Base-by-base conservation (phyloP, 2,888 invertebrate genomes). In the Sarcophaga rosellei region DNA sequence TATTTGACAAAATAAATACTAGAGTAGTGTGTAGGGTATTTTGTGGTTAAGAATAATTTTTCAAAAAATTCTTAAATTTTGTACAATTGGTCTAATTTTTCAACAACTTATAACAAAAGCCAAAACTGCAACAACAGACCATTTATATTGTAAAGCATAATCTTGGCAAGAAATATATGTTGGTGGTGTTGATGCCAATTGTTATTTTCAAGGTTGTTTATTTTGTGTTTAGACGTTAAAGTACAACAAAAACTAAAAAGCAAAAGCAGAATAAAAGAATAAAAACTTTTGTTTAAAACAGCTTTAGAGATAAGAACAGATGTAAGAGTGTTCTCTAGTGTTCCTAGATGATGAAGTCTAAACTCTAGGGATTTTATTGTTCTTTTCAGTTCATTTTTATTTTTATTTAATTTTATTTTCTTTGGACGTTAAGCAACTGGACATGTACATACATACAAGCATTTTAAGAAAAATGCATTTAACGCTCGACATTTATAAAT, bases 401-500 rank as follows among this genome's bases (percentile, higher is more conserved):
- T 4, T 69, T 20, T 74, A 10, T 72, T 69, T 20, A 12, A 59
- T 63, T 47, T 25, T 63, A 45, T 47, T 62, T 10, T 20, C 21
- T n/a, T 44, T 68, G 74, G 47, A 68, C 63, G 76, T 61, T 66
- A 45, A 65, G 80, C 61, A 73, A 77, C 73, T 84, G 84, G 78
- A 69, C 77, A 74, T 78, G 81, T 35, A 35, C 74, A 85, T n/a
- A n/a, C 81, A 77, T 74, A 73, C 74, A 78, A 69, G 74, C 72
- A 84, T 73, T 84, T 75, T 70, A 78, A 86, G 81, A 82, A 86
- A 85, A 87, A 86, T 86, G 87, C 86, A 87, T 87, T 87, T 86
- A 87, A 86, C 83, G 87, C 91, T 90, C 90, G 92, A 91, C 91
- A 92, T 91, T 92, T 91, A 91, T 91, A 92, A 91, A 91, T 91